Evolutionary conservation across 2,113 vertebrate species (phyloP), one percentile per base, ranked within the genome.

Genomic region (Gymnorhina tibicen): DNA sequence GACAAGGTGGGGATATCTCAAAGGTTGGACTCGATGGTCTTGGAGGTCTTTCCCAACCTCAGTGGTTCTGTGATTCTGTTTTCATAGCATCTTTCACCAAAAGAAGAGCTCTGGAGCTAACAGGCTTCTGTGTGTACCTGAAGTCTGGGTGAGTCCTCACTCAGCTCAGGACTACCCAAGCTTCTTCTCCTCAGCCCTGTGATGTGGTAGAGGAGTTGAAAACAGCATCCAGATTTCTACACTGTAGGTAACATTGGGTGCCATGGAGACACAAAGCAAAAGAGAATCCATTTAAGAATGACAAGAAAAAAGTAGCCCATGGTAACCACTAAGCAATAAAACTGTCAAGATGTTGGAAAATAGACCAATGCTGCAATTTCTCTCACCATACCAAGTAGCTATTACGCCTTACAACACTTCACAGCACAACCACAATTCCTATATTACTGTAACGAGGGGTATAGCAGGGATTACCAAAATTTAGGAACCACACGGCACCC

Each of bases 211-310:
- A 75, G 24, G 13, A 78, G 19, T 1, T 52, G 35, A 50, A 89
- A 89, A 39, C 11, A 24, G 10, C 20, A 37, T 6, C 72, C 63
- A 23, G 3, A 66, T 44, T 68, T 69, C 72, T 30, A 10, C 10
- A 10, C 0, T 1, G 27, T 14, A 16, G 21, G 63, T 46, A 42
- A 33, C 0, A 0, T 1, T 26, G 20, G 11, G 18, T 50, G n/a
- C 17, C 39, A 59, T 30, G 42, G 42, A 78, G 27, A 41, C 52
- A 52, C 7, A 68, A 23, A 33, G 16, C 11, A 32, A 49, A 22
- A 67, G 56, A 42, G 16, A 56, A 22, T 12, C 7, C 3, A 0
- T 81, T 41, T 55, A 50, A 53, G 18, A 74, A 81, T 16, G 4
- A 55, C 33, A 75, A 64, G 30, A 8, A 77, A 76, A 50, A 77